phyloP scores from a whole-genome alignment of 2,797 vertebrate genomes.

The Rhabdophis nuchalis region DNA sequence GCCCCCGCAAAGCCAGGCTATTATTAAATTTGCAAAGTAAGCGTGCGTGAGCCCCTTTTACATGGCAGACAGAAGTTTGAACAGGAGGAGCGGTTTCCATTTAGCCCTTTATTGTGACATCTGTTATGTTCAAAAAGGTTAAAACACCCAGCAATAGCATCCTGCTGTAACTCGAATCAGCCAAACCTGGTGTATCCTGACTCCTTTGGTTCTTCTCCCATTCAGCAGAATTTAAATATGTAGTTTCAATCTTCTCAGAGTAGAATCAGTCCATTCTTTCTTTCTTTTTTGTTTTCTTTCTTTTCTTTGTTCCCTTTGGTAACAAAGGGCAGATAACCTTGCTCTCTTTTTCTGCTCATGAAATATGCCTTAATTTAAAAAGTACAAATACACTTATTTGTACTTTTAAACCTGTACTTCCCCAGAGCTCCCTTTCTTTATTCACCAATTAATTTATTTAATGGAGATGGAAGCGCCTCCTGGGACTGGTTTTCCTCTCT shows the following conservation, averaged over 20 bases:
- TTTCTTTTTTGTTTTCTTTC: background rate
- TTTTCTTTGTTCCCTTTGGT: too few species aligned
- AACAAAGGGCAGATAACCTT: background rate
- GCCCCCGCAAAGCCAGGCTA: background rate
- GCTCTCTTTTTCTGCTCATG: background rate
- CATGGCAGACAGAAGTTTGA: background rate
- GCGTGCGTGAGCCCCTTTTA: background rate
- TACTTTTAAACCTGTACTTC: background rate
- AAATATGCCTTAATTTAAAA: background rate
- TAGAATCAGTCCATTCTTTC: background rate
- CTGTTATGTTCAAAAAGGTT: background rate
- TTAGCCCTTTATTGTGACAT: background rate
- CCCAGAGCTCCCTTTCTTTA: background rate
- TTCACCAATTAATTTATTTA: background rate
- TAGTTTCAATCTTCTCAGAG: background rate
- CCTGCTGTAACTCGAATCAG: background rate
- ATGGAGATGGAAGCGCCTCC: background rate
- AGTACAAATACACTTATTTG: background rate
- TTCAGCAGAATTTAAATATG: background rate
- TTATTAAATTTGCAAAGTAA: background rate
- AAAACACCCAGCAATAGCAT: background rate
- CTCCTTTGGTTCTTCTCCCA: background rate
- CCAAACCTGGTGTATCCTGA: background rate
- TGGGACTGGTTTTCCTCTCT: background rate
- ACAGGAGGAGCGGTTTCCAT: background rate